Base-by-base conservation (phyloP, 1,140 invertebrate species). In the Drosophila serrata region DNA sequence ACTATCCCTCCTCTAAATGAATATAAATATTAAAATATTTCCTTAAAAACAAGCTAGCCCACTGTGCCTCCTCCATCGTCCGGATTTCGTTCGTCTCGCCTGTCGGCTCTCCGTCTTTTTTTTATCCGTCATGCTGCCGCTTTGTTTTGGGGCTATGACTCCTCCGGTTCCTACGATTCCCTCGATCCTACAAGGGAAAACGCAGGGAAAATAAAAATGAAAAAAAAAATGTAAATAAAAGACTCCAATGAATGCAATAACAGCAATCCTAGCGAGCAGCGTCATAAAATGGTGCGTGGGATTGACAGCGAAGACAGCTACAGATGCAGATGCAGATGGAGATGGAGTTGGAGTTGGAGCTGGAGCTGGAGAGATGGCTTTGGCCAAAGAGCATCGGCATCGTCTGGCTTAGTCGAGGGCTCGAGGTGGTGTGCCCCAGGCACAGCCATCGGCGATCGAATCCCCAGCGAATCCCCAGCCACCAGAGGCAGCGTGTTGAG, bases 141-240 rank as follows among this genome's bases (percentile, higher is more conserved):
- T 76, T 82, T 81, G 55, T 70, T 62, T 76, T 56, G 45, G 73
- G 45, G 61, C 61, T 45, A 33, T 45, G 62, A 37, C 55, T 57
- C 55, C 55, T 40, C 53, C 53, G 27, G 48, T 22, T 40, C 48
- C 58, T 22, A 43, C 35, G 33, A 60, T 42, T 76, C 79, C 60
- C 69, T 73, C 74, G 48, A 78, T 65, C 76, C 40, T 51, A 33
- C 29, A 8, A 37, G 51, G 51, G 13, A 31, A 27, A 68, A 67
- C 63, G 82, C 62, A 69, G 62, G 62, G 59, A 79, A 56, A 61
- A 77, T 68, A 60, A 82, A 67, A 61, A 77, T 68, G 60, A 82
- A 67, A 68, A 70, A 87, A 86, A 86, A 85, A 82, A 85, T 74
- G 74, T 82, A 87, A 81, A 86, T 87, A 86, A 87, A 86, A 86